These are phyloP conservation scores for Aramus guarauna DNA, from an alignment of 2,113 vertebrate species.

Conservation along the genomic window DNA sequence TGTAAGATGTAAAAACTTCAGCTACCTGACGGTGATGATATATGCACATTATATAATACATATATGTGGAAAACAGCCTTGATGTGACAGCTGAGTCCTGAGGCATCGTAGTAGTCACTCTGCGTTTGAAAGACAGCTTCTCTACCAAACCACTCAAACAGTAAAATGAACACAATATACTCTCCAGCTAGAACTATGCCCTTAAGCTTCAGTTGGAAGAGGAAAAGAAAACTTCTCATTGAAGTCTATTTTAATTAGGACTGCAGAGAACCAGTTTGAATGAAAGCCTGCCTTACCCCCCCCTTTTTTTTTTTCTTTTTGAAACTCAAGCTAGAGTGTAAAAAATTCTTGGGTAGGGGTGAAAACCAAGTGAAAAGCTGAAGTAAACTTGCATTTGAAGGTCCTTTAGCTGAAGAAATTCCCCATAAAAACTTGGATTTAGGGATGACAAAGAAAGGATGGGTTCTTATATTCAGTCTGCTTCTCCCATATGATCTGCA, in stretches of 20 bases:
- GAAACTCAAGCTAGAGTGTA: slow-evolving; percentile 40
- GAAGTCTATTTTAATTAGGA: slow-evolving; percentile 76
- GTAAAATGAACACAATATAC: slow-evolving; percentile 74
- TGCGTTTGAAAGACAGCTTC: slow-evolving; percentile 69
- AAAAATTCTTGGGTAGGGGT: slow-evolving; percentile 31
- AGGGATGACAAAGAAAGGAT: slow-evolving; percentile 57
- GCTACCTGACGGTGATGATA: slow-evolving; percentile 29
- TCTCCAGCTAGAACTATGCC: slow-evolving; percentile 70
- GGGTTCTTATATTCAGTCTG: slow-evolving; percentile 66
- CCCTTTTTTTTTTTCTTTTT: background rate
- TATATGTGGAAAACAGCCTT: slow-evolving; percentile 58
- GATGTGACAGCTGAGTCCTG: slow-evolving; percentile 71
- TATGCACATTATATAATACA: slow-evolving; percentile 44
- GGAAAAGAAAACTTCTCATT: slow-evolving; percentile 68
- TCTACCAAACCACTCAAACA: slow-evolving; percentile 69
- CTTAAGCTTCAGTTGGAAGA: slow-evolving; percentile 68
- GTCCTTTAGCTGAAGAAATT: slow-evolving; percentile 40
- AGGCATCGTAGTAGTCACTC: slow-evolving; percentile 56
- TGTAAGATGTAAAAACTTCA: slow-evolving; percentile 51
- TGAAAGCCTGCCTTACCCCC: background rate
- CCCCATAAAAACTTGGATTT: slow-evolving; percentile 45
- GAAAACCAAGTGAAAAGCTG: slow-evolving; percentile 35
- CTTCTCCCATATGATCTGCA: slow-evolving; percentile 69
- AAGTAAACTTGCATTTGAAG: slow-evolving; percentile 33
- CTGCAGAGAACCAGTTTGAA: slow-evolving; percentile 58